Conservation (phyloP, 2,797 vertebrate species). For the Myotis pilosus region DNA sequence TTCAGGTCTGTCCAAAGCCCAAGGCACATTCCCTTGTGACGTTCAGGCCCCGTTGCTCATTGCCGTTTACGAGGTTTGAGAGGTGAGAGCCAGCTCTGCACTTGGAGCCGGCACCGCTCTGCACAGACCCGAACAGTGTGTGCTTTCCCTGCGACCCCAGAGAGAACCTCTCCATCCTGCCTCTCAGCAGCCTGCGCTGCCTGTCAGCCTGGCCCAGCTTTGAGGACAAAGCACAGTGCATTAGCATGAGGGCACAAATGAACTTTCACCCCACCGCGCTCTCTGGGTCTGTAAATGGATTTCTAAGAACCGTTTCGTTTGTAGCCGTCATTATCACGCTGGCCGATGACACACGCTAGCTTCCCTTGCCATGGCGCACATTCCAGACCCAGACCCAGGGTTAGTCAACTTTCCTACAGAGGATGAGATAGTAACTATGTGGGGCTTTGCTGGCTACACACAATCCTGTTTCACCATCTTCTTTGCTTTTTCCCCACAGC, state of each 20-base stretch:
- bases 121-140: background rate
- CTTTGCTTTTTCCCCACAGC: background rate
- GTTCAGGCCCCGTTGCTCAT: fast-evolving
- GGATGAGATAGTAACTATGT: fast-evolving
- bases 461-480: background rate
- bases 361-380: background rate
- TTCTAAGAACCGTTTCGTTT: background rate
- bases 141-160: fast-evolving
- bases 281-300: fast-evolving
- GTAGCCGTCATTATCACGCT: fast-evolving
- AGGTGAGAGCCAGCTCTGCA: background rate
- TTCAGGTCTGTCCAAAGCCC: background rate
- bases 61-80: background rate
- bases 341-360: fast-evolving
- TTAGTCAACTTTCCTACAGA: background rate
- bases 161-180: background rate
- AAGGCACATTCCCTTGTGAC: background rate
- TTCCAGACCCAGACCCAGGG: too few species aligned
- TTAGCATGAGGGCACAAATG: too few species aligned
- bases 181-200: fast-evolving
- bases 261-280: background rate
- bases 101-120: background rate
- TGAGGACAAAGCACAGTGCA: too few species aligned
- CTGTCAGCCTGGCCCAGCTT: fast-evolving
- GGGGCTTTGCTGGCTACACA: background rate